phyloP scores from a whole-genome alignment of 2,113 vertebrate genomes.

The Cervus canadensis region DNA sequence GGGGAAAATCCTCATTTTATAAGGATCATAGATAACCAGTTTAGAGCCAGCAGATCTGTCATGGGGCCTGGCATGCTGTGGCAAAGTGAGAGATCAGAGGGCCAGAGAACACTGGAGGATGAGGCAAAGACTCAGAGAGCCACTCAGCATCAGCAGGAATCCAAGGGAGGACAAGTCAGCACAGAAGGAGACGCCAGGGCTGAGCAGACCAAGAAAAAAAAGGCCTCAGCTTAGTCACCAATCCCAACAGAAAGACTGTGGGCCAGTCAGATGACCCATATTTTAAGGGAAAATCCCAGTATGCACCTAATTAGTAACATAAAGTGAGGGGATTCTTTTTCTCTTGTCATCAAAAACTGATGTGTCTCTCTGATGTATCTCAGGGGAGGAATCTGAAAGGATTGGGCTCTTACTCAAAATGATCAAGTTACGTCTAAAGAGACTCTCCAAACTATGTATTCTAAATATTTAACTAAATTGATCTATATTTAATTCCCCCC shows the following conservation, averaged over 20 bases:
- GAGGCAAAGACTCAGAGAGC: not conserved
- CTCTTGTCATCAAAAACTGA: not conserved
- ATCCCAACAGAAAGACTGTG: not conserved
- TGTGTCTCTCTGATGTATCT: not conserved
- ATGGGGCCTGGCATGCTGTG: not conserved
- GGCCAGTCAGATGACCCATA: not conserved
- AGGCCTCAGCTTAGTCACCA: not conserved
- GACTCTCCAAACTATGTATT: not conserved
- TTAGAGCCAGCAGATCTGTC: not conserved
- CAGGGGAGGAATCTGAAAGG: not conserved
- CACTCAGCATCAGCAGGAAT: not conserved
- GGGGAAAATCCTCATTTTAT: not conserved
- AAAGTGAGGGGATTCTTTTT: not conserved
- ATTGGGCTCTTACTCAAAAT: not conserved
- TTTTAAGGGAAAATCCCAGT: not conserved
- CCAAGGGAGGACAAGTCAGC: not conserved
- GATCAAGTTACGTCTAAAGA: not conserved
- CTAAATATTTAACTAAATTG: not conserved
- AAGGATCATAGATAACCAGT: not conserved
- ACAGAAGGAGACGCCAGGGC: not conserved
- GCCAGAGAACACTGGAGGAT: not conserved
- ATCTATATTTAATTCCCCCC: not conserved
- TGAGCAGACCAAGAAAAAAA: not conserved
- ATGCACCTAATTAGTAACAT: not conserved
- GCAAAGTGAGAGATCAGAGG: not conserved